Percentiles rank a stretch among this genome's conserved stretches.
Evolutionary conservation across 2,888 invertebrate genomes (phyloP).

Genomic region (Aleiodes leptofemur): DNA sequence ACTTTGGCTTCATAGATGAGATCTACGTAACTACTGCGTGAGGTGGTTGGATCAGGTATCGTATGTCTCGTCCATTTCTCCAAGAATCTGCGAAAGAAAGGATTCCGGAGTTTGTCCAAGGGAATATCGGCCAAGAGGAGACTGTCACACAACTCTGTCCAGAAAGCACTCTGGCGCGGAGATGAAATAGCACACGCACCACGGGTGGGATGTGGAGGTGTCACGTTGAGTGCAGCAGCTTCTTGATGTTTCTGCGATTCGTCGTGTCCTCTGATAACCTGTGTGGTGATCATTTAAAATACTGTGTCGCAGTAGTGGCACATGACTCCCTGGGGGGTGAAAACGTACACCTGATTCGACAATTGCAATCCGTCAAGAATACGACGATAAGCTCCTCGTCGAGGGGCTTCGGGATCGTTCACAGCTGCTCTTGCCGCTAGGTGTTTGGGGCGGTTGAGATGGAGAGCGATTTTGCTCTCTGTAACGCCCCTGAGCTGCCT

Average conservation of each 20-base stretch:
- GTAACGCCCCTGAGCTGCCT: no score
- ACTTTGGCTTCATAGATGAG: neutral
- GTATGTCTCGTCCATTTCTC: constrained; percentile 14
- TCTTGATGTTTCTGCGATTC: neutral
- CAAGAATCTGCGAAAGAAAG: neutral
- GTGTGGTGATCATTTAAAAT: neutral
- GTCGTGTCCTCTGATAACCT: neutral
- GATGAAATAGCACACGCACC: neutral
- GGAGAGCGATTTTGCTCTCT: neutral
- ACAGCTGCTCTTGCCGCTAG: neutral
- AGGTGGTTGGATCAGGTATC: constrained; percentile 3
- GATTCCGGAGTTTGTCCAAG: constrained; percentile 4
- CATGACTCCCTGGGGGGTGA: neutral
- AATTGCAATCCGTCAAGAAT: neutral
- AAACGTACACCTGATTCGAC: neutral
- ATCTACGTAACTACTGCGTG: constrained; percentile 6
- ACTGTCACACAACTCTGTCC: constrained; percentile 10
- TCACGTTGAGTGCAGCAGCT: neutral
- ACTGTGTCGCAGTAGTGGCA: neutral
- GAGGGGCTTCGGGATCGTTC: neutral
- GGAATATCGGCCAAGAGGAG: constrained; percentile 24
- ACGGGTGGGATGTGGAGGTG: neutral
- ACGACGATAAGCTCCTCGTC: neutral
- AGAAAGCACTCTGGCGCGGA: neutral
- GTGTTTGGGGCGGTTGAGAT: neutral